phyloP scores from a whole-genome alignment of 2,797 vertebrate genomes.

The Bovichtus diacanthus region DNA sequence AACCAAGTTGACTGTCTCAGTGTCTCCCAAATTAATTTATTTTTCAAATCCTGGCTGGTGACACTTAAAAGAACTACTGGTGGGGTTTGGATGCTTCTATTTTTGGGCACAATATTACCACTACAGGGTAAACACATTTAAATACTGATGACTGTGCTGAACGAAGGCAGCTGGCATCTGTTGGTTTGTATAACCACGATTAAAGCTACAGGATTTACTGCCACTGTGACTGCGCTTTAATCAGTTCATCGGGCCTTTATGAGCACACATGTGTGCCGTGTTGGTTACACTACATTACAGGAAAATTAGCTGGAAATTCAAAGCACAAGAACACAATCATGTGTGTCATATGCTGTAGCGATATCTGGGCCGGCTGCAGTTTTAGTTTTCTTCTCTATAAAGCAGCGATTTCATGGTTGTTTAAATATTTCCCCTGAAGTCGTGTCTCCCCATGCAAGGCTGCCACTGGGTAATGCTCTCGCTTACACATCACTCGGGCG shows the following conservation, averaged over 20 bases:
- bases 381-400: constrained; percentile 4
- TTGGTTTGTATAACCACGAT: constrained; percentile 60
- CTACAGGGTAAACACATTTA: constrained; percentile 50
- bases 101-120: constrained; percentile 33
- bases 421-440: constrained; percentile 23
- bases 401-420: constrained; percentile 22
- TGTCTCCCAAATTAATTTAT: constrained; percentile 38
- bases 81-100: constrained; percentile 42
- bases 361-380: background rate
- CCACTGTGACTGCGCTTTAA: constrained; percentile 63
- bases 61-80: constrained; percentile 39
- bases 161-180: constrained; percentile 60
- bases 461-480: constrained; percentile 62
- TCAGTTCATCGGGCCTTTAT: constrained; percentile 59
- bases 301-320: constrained; percentile 32
- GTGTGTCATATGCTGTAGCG: constrained; percentile 1
- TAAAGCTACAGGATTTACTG: constrained; percentile 59
- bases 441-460: background rate
- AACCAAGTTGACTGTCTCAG: constrained; percentile 24
- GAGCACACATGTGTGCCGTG: constrained; percentile 38
- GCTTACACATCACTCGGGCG: constrained; percentile 61
- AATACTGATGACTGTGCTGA: constrained; percentile 45
- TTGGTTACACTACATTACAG: constrained; percentile 43
- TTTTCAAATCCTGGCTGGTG: constrained; percentile 16
- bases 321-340: constrained; percentile 14